A percentile compares a stretch with the other conserved stretches of the same genome.
Conservation (phyloP, 2,888 invertebrate species). For the Sericinus montela region DNA sequence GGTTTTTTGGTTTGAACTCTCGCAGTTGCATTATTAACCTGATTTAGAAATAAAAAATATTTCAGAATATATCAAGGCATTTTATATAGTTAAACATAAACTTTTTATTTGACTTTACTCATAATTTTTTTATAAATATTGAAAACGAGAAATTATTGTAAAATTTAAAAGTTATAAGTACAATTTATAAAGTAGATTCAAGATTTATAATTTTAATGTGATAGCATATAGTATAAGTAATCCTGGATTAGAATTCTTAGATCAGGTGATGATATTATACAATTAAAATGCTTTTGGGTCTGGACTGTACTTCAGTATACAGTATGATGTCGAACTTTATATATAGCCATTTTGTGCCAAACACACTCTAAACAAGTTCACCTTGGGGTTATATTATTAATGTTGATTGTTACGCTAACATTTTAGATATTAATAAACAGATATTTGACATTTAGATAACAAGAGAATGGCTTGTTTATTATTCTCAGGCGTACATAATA, state of each 20-base stretch:
- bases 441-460: not conserved
- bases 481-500: too few relatives aligned
- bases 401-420: not conserved
- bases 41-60: conserved; percentile 61
- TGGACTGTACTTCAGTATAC: not conserved
- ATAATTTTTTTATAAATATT: not conserved
- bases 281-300: too few relatives aligned
- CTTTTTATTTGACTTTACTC: too few relatives aligned
- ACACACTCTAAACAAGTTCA: not conserved
- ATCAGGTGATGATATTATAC: too few relatives aligned
- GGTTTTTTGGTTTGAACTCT: conserved; percentile 99
- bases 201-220: too few relatives aligned
- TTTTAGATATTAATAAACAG: too few relatives aligned
- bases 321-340: not conserved
- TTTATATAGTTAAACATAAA: too few relatives aligned
- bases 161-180: too few relatives aligned
- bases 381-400: not conserved
- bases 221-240: too few relatives aligned
- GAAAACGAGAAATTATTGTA: too few relatives aligned
- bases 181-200: too few relatives aligned
- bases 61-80: conserved; percentile 49
- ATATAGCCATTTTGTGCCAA: not conserved
- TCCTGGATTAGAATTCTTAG: too few relatives aligned
- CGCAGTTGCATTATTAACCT: conserved; percentile 99
- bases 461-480: not conserved